Evolutionary conservation across 2,888 invertebrate genomes (phyloP).

Genomic region (Drosophila limbata): DNA sequence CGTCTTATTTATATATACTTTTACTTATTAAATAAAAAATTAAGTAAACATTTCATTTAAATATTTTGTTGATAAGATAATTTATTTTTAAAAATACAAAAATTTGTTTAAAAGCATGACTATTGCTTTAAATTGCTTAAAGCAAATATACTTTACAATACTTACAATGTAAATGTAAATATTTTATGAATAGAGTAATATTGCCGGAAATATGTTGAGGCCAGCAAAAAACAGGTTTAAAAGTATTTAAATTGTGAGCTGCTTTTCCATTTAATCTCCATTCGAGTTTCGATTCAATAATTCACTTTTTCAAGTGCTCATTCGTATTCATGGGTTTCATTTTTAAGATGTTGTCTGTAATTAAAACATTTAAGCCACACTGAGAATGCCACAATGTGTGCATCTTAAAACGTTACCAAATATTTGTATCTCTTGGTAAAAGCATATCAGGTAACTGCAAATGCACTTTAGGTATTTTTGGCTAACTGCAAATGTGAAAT

Average conservation of each 20-base stretch:
- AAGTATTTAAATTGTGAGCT: not conserved
- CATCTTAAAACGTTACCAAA: conserved; percentile 9
- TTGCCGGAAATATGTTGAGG: no score
- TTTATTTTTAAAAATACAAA: not conserved
- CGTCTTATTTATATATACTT: no score
- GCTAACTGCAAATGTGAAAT: conserved; percentile 7
- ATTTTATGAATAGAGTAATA: no score
- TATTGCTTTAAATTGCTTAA: no score
- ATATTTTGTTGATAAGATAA: not conserved
- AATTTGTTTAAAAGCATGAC: not conserved
- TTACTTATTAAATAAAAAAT: no score
- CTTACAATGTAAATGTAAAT: no score
- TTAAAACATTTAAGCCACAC: not conserved
- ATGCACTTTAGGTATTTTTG: conserved; percentile 35
- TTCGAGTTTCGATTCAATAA: not conserved
- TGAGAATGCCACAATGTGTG: not conserved
- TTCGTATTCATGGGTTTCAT: not conserved
- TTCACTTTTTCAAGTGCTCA: not conserved
- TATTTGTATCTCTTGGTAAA: not conserved
- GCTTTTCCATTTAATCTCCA: not conserved
- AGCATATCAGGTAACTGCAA: conserved; percentile 10
- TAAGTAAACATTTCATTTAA: not conserved
- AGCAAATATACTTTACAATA: no score
- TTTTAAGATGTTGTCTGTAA: not conserved
- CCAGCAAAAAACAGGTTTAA: no score